A percentile compares a stretch with the other conserved stretches of the same genome.
These are phyloP conservation scores for Tetranychus piercei DNA, from an alignment of 2,888 invertebrate species.

Conservation along the genomic window DNA sequence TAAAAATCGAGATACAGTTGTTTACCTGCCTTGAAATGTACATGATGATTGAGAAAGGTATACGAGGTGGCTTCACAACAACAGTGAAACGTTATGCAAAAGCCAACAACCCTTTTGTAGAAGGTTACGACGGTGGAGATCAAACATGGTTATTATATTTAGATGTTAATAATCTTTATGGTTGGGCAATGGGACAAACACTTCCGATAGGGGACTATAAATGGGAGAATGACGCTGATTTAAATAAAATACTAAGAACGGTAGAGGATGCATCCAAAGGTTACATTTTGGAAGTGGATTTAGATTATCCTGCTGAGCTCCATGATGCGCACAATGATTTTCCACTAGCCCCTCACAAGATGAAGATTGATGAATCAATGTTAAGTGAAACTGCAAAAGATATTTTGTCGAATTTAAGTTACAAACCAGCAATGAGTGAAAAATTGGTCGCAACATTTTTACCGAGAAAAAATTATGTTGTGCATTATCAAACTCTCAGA, in stretches of 20 bases:
- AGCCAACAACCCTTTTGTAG: slow-evolving; percentile 8
- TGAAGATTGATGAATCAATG: background rate
- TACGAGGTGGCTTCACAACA: slow-evolving; percentile 6
- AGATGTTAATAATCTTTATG: background rate
- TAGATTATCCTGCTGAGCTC: background rate
- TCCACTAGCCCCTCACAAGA: slow-evolving; percentile 2
- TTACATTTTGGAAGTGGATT: background rate
- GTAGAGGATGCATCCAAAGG: background rate
- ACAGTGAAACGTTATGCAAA: slow-evolving; percentile 4
- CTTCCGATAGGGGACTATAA: slow-evolving; percentile 18
- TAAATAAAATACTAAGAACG: too few species aligned
- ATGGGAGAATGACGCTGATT: slow-evolving; percentile 7
- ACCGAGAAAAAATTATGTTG: slow-evolving; percentile 18
- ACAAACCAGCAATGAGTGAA: background rate
- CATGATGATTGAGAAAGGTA: slow-evolving; percentile 9
- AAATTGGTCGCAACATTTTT: slow-evolving; percentile 21
- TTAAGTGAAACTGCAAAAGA: background rate
- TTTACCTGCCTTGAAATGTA: background rate
- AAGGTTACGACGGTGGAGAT: background rate
- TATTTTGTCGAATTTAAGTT: background rate
- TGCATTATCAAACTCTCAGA: background rate
- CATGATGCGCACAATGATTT: slow-evolving; percentile 5
- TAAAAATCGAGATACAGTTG: too few species aligned
- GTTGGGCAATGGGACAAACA: slow-evolving; percentile 13
- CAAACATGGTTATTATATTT: background rate